Conservation (phyloP, 2,797 vertebrate species). For the Chromobotia macracanthus region DNA sequence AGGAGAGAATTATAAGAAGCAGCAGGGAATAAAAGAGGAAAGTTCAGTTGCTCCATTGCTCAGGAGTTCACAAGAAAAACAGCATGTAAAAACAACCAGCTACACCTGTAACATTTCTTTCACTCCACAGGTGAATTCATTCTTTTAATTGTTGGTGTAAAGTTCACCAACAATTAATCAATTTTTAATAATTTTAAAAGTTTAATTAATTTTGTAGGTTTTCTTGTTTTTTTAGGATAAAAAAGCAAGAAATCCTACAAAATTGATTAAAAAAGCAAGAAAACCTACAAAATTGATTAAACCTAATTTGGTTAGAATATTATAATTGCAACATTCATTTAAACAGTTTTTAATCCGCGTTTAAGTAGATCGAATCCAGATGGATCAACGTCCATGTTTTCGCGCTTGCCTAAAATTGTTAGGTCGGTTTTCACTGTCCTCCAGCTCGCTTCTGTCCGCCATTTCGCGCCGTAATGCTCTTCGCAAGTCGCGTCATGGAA, state of each 20-base stretch:
- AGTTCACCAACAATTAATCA: too few species aligned
- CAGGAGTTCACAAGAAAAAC: not conserved
- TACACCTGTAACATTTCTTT: conserved; percentile 53
- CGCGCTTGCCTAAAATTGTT: conserved; percentile 8
- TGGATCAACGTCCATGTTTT: conserved; percentile 45
- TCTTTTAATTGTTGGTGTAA: not conserved
- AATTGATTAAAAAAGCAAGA: too few species aligned
- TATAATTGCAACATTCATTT: too few species aligned
- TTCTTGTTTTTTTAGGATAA: too few species aligned
- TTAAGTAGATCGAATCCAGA: conserved; percentile 28
- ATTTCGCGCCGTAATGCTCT: conserved; percentile 61
- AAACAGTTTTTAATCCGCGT: not conserved
- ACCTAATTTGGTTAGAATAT: too few species aligned
- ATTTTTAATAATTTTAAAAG: too few species aligned
- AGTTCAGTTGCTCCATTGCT: not conserved
- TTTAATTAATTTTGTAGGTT: too few species aligned
- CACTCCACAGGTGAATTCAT: conserved; percentile 33
- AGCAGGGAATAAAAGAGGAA: not conserved
- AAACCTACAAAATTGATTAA: too few species aligned
- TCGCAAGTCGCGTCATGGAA: conserved; percentile 63
- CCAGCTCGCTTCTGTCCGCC: conserved; percentile 58
- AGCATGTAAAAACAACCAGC: conserved; percentile 46
- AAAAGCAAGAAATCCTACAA: too few species aligned
- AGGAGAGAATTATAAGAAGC: not conserved
- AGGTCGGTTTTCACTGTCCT: conserved; percentile 54